Percentiles rank a stretch among this genome's conserved stretches.
These are phyloP conservation scores for Chauna torquata DNA, from an alignment of 2,113 vertebrate genomes.

Conservation along the genomic window DNA sequence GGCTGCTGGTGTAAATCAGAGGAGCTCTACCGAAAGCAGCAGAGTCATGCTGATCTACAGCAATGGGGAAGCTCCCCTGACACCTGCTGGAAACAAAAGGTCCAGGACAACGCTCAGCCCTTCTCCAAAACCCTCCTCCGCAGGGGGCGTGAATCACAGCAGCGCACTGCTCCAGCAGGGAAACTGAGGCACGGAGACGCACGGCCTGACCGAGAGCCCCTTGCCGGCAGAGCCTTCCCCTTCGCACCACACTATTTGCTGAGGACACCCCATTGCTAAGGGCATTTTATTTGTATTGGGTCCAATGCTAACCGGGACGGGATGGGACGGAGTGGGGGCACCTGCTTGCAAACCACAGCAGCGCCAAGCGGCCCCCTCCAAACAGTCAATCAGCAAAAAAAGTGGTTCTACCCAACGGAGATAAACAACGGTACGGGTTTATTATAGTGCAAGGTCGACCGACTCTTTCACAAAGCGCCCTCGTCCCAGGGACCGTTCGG, in stretches of 20 bases:
- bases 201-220: fast-evolving
- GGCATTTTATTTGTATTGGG: fast-evolving
- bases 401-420: neutral
- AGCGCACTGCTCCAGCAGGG: neutral
- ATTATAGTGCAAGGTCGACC: neutral
- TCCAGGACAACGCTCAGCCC: neutral
- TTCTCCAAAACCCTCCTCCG: neutral
- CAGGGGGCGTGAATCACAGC: fast-evolving
- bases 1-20: neutral
- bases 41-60: neutral
- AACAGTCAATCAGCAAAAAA: neutral
- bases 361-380: neutral
- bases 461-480: neutral
- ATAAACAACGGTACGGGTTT: neutral
- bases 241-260: fast-evolving
- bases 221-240: neutral
- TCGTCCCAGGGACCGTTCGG: neutral
- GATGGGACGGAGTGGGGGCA: neutral
- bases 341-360: neutral
- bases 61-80: fast-evolving
- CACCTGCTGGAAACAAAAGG: neutral
- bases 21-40: neutral
- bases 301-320: neutral
- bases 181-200: neutral
- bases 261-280: fast-evolving